These are phyloP conservation scores for Bothrops alternatus DNA, from an alignment of 2,797 vertebrate species.

Conservation along the genomic window DNA sequence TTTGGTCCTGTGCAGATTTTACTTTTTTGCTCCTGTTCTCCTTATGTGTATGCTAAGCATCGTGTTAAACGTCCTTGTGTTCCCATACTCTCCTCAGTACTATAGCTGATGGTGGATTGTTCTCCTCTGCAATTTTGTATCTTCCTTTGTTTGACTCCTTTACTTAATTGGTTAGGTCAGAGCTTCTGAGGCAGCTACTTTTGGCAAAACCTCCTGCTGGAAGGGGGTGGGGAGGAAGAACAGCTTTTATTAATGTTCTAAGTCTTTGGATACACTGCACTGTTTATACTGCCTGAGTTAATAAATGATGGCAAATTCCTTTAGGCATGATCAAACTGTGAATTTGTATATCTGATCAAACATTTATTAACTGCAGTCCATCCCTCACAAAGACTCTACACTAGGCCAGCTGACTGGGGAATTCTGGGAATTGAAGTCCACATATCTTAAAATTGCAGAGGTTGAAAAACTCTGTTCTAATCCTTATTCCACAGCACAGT, in stretches of 20 bases:
- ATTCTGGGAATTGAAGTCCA: background rate
- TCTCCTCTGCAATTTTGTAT: background rate
- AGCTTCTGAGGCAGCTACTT: constrained; percentile 17
- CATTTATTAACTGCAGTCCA: constrained; percentile 71
- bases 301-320: constrained; percentile 71
- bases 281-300: constrained; percentile 53
- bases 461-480: constrained; percentile 47
- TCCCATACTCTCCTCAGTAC: background rate
- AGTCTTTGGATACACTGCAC: constrained; percentile 41
- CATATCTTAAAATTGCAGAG: background rate
- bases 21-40: background rate
- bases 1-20: background rate
- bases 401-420: background rate
- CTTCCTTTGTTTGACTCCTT: background rate
- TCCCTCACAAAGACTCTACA: constrained; percentile 58
- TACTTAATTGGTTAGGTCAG: background rate
- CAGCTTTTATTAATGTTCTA: constrained; percentile 23
- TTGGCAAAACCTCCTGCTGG: constrained; percentile 20
- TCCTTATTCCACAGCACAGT: constrained; percentile 37
- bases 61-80: background rate
- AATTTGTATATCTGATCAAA: constrained; percentile 74
- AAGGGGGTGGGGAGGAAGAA: constrained; percentile 14
- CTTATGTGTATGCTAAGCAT: background rate
- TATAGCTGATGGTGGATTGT: background rate
- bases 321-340: constrained; percentile 70